Percentiles rank a stretch among this genome's conserved stretches.
phyloP scores from a whole-genome alignment of 2,888 invertebrate genomes.

The Xanthia icteritia region DNA sequence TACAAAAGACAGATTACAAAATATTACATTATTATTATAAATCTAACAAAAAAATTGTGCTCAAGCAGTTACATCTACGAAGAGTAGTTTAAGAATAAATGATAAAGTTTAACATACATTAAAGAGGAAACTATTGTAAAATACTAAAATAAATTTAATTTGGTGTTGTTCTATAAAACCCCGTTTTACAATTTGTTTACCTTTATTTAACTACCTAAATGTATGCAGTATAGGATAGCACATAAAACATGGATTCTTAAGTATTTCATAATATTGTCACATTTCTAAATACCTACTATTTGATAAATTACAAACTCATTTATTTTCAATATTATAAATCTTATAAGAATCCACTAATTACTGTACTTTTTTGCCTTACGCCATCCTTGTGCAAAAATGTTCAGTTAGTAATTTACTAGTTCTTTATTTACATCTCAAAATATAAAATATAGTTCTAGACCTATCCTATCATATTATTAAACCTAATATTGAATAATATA shows the following conservation, averaged over 20 bases:
- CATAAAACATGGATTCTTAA: conserved; percentile 14
- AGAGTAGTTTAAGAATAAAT: too few species aligned
- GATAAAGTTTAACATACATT: too few species aligned
- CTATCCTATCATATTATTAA: background rate
- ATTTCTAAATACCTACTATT: background rate
- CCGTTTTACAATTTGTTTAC: too few species aligned
- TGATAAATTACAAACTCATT: background rate
- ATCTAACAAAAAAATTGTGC: too few species aligned
- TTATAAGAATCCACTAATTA: conserved; percentile 31
- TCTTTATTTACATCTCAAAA: conserved; percentile 2
- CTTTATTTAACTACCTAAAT: too few species aligned
- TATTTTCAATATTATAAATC: conserved; percentile 8
- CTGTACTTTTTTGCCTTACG: background rate
- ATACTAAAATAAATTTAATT: too few species aligned
- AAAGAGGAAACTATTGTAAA: too few species aligned
- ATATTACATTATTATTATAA: too few species aligned
- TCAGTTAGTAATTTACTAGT: background rate
- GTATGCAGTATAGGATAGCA: background rate
- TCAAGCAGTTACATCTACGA: too few species aligned
- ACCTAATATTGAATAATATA: background rate
- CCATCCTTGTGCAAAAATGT: background rate
- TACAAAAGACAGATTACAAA: too few species aligned
- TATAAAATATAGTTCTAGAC: too few species aligned
- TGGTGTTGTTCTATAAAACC: too few species aligned
- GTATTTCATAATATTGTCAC: conserved; percentile 26